Evolutionary conservation across 1,140 invertebrate genomes (phyloP), one percentile per base, ranked within the genome.

Genomic region (Pseudoatta argentina): DNA sequence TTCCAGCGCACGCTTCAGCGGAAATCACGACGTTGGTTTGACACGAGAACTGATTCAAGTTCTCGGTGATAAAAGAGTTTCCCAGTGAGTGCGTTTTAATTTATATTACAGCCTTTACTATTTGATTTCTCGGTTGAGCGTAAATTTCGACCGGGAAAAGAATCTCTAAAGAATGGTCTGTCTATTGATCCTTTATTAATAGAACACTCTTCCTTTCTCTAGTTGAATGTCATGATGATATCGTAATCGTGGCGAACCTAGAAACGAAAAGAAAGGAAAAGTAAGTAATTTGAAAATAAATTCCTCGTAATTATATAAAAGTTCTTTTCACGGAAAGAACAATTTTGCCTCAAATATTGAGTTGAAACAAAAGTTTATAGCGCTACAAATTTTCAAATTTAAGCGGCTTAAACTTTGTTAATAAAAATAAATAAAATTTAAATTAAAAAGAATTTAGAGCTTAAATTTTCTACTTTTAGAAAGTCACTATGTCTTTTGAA

Each of bases 21-120:
- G 66, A 82, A 82, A 59, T 82, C 78, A 57, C 66, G 14, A 73
- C 39, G 55, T 61, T 73, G 27, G 69, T 55, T 18, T 82, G 67
- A 82, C 67, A 73, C 39, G 39, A 30, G 34, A 73, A 44, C 55
- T 57, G 78, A 72, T 72, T 44, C 51, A 39, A 48, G 79, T 14
- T 82, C 55, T 3, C 21, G 18, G 27, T 57, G 79, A 82, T 73
- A 82, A 82, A 73, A 73, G 39, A 55, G 48, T 72, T 53, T 44
- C 16, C 34, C 48, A 72, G 63, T 39, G 76, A 64, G 61, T 39
- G 67, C 55, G 51, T 73, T 82, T 82, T 73, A 73, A 73, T 82
- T 73, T 82, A 73, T 48, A 72, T 81, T 44, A 59, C 51, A 72
- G 78, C 67, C 53, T 82, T 24, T 14, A 21, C 27, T 66, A 14